phyloP scores from a whole-genome alignment of 2,888 invertebrate genomes.

The Tenthredo scrophulariae region DNA sequence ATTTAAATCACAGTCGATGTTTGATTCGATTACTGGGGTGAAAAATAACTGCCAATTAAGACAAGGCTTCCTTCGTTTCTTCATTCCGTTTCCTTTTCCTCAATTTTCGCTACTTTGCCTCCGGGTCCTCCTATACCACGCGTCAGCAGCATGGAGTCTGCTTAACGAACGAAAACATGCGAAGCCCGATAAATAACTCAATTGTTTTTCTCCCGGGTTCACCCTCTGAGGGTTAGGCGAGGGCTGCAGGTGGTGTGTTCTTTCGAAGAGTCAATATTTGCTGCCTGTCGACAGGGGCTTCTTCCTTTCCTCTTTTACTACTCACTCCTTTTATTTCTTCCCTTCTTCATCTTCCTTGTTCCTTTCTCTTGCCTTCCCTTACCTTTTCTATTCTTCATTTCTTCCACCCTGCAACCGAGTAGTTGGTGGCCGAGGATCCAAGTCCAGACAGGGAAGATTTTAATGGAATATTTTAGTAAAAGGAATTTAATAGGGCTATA shows the following conservation, averaged over 20 bases:
- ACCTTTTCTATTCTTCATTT: not conserved
- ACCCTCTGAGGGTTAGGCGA: slow-evolving; percentile 15
- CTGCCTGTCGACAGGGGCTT: slow-evolving; percentile 55
- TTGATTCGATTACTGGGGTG: slow-evolving; percentile 20
- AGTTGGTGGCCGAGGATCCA: not conserved
- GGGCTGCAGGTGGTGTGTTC: slow-evolving; percentile 48
- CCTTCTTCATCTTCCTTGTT: slow-evolving; percentile 11
- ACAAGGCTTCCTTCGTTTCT: not conserved
- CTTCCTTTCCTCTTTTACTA: slow-evolving; percentile 50
- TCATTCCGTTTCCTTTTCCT: not conserved
- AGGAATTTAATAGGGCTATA: slow-evolving; percentile 42
- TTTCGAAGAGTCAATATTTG: slow-evolving; percentile 54
- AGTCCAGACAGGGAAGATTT: slow-evolving; percentile 34
- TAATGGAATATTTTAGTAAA: slow-evolving; percentile 51
- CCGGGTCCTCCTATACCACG: not conserved
- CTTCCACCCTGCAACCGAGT: not conserved
- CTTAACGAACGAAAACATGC: slow-evolving; percentile 52
- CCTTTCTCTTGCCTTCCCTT: not conserved
- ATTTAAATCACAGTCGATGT: slow-evolving; percentile 7
- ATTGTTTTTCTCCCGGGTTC: slow-evolving; percentile 48
- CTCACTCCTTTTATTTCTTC: slow-evolving; percentile 52
- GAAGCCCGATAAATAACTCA: slow-evolving; percentile 52
- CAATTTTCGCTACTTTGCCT: slow-evolving; percentile 18
- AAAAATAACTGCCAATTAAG: slow-evolving; percentile 38
- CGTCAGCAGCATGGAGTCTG: slow-evolving; percentile 25